phyloP scores from a whole-genome alignment of 2,113 vertebrate genomes.

The Chionis minor region DNA sequence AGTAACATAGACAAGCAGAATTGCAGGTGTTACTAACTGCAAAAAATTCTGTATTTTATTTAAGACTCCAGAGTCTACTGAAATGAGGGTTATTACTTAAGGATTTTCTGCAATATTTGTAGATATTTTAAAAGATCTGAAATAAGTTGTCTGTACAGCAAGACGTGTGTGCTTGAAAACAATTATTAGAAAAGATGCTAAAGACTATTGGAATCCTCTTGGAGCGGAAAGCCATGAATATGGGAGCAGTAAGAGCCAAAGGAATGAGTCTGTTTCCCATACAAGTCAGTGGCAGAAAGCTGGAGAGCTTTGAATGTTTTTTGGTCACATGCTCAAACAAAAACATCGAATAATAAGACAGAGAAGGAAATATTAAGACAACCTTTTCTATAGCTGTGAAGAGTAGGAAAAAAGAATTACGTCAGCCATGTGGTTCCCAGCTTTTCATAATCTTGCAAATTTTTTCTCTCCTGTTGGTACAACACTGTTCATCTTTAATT shows the following conservation, averaged over 20 bases:
- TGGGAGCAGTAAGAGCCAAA: neutral
- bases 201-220: neutral
- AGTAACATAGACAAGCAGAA: neutral
- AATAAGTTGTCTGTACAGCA: neutral
- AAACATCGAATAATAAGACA: neutral
- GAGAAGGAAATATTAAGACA: neutral
- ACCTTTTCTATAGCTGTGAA: neutral
- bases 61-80: neutral
- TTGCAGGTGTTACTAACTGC: neutral
- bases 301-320: neutral
- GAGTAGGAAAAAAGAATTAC: neutral
- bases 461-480: neutral
- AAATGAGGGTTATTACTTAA: neutral
- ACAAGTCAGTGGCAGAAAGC: neutral
- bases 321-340: neutral
- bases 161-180: neutral
- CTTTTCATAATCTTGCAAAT: neutral
- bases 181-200: neutral
- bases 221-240: neutral
- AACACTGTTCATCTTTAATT: neutral
- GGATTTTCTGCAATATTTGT: neutral
- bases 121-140: neutral
- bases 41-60: neutral
- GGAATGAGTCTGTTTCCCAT: neutral
- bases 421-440: neutral